Conservation (phyloP, 1,140 invertebrate genomes). For the Leptestheria dahalacensis region DNA sequence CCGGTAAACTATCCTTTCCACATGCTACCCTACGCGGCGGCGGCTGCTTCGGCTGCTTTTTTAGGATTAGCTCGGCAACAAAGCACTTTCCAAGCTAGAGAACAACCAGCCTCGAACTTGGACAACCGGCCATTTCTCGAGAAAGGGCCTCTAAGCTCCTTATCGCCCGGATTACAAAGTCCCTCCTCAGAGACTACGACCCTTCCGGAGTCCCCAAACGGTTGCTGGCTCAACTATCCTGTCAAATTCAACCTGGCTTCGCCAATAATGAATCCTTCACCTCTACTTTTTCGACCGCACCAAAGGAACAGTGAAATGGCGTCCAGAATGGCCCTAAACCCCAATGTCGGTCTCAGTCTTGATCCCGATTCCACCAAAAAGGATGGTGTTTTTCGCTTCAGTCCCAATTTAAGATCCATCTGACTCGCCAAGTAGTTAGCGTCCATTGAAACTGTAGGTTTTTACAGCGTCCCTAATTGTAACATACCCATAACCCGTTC, state of each 20-base stretch:
- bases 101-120: not conserved
- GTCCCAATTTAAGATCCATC: constrained; percentile 15
- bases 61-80: constrained; percentile 7
- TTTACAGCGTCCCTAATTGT: no score
- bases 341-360: not conserved
- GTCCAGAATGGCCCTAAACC: not conserved
- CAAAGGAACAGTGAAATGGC: not conserved
- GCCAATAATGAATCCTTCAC: not conserved
- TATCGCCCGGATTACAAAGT: not conserved
- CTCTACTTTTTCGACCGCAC: constrained; percentile 5
- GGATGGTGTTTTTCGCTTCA: constrained; percentile 13
- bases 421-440: constrained; percentile 9
- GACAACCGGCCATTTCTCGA: not conserved
- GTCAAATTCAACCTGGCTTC: not conserved
- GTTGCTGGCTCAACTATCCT: not conserved
- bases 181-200: not conserved
- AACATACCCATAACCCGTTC: no score
- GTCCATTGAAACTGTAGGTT: no score
- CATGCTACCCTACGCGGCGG: constrained; percentile 4
- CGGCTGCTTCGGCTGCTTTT: constrained; percentile 15
- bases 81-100: not conserved
- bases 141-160: not conserved
- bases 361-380: constrained; percentile 7
- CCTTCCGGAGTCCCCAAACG: not conserved
- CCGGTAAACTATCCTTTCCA: constrained; percentile 10